These are phyloP conservation scores for Rotaria sp. DNA, from an alignment of 2,888 invertebrate genomes.

Conservation along the genomic window DNA sequence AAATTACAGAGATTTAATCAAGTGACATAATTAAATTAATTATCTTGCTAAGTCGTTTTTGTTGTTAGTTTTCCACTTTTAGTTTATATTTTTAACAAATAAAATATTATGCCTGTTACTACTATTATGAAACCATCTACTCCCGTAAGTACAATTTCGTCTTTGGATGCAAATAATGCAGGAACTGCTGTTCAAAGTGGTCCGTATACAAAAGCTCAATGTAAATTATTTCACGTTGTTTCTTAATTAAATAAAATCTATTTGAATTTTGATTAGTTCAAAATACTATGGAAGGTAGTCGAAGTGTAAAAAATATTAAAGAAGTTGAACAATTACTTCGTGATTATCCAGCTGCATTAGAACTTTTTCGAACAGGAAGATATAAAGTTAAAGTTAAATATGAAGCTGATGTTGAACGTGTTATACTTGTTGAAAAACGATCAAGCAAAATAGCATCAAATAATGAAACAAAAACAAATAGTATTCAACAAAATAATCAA, in stretches of 20 bases:
- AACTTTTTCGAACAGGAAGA: background rate
- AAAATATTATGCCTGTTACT: background rate
- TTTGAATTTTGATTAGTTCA: background rate
- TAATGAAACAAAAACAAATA: background rate
- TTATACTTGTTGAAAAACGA: slow-evolving; percentile 22
- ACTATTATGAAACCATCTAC: background rate
- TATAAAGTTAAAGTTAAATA: slow-evolving; percentile 26
- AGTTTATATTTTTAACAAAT: background rate
- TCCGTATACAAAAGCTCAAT: slow-evolving; percentile 17
- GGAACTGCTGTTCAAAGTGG: slow-evolving; percentile 12
- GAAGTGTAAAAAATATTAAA: background rate
- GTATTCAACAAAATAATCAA: background rate
- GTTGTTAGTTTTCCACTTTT: background rate
- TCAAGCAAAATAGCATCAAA: background rate
- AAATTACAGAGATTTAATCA: background rate
- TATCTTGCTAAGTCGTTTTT: background rate
- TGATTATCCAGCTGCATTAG: slow-evolving; percentile 24
- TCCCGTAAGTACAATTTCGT: background rate
- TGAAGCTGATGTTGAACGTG: slow-evolving; percentile 24
- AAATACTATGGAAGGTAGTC: background rate
- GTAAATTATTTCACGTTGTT: background rate
- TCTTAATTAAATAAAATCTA: background rate
- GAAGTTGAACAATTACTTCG: slow-evolving; percentile 5
- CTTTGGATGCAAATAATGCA: background rate
- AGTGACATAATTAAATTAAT: background rate